Conservation (phyloP, 2,113 vertebrate species). For the Gymnocephalus cernua region DNA sequence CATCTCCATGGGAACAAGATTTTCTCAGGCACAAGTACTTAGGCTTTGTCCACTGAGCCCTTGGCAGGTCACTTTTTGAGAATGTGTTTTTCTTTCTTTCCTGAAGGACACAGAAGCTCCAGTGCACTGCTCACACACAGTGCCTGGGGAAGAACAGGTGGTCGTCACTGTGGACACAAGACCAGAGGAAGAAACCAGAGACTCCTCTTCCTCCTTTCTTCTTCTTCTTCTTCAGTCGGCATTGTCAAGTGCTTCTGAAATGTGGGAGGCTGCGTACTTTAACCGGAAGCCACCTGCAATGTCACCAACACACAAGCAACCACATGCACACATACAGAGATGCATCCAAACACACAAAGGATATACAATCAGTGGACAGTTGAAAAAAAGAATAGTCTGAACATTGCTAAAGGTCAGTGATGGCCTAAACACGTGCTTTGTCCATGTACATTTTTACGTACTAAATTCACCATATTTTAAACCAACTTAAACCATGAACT, state of each 20-base stretch:
- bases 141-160: conserved; percentile 9
- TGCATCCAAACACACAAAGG: conserved; percentile 32
- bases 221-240: conserved; percentile 87
- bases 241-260: conserved; percentile 92
- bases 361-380: conserved; percentile 25
- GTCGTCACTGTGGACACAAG: conserved; percentile 5
- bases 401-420: background rate
- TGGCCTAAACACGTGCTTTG: background rate
- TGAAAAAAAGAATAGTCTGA: background rate
- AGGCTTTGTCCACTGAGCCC: conserved; percentile 49
- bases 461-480: background rate
- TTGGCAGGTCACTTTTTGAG: conserved; percentile 34
- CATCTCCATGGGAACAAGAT: conserved; percentile 39
- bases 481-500: too few species aligned
- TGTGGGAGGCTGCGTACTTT: conserved; percentile 91
- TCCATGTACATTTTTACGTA: too few species aligned
- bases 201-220: conserved; percentile 11
- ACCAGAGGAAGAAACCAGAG: background rate
- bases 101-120: conserved; percentile 34
- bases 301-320: conserved; percentile 1
- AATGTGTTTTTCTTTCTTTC: background rate
- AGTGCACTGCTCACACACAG: conserved; percentile 10
- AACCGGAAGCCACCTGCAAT: conserved; percentile 91
- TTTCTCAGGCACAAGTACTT: conserved; percentile 61
- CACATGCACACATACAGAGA: conserved; percentile 33